Evolutionary conservation across 2,113 vertebrate genomes (phyloP).

Genomic region (Lepus americanus): DNA sequence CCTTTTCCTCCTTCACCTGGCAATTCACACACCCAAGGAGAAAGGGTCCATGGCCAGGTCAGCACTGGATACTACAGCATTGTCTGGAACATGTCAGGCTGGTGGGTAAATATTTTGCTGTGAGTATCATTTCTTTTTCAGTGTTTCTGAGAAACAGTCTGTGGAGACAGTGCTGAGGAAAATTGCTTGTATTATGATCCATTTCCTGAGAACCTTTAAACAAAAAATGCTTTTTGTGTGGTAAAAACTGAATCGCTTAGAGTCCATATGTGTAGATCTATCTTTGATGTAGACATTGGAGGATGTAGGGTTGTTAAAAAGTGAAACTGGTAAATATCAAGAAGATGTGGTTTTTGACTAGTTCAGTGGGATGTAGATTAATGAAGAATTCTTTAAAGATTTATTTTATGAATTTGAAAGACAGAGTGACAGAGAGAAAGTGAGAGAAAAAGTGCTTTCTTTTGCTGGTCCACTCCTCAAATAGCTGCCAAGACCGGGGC

Average conservation of each 20-base stretch:
- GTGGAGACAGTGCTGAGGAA: background rate
- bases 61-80: background rate
- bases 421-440: no score
- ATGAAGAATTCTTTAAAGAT: background rate
- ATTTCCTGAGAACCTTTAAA: background rate
- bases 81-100: background rate
- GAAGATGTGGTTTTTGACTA: background rate
- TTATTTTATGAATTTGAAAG: no score
- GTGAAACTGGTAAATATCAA: background rate
- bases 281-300: background rate
- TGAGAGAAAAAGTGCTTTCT: no score
- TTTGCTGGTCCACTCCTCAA: no score
- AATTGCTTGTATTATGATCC: background rate
- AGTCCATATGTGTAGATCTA: background rate
- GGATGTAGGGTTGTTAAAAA: background rate
- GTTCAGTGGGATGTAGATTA: background rate
- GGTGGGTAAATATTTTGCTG: background rate
- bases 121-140: conserved; percentile 28
- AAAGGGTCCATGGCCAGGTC: background rate
- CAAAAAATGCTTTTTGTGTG: background rate
- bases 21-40: background rate
- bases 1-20: background rate
- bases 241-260: conserved; percentile 28
- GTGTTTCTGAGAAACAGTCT: conserved; percentile 34
- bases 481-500: no score